These are phyloP conservation scores for Leptonema lineaticorne DNA, from an alignment of 1,140 invertebrate genomes.

Conservation along the genomic window DNA sequence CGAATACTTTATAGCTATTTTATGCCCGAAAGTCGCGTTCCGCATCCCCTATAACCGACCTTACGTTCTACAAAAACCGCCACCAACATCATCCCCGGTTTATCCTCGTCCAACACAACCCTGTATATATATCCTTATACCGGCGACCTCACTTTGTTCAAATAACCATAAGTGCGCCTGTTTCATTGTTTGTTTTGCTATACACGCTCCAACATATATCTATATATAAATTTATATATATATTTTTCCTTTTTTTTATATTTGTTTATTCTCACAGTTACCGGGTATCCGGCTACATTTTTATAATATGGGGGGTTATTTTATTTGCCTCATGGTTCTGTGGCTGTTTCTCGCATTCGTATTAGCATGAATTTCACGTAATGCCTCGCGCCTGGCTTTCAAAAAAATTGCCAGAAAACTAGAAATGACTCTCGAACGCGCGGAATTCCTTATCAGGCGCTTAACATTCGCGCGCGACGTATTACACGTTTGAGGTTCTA, in stretches of 20 bases:
- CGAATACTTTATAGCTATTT: conserved; percentile 31
- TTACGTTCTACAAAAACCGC: too few relatives aligned
- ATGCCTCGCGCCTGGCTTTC: conserved; percentile 20
- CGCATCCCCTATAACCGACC: too few relatives aligned
- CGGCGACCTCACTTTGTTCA: not conserved
- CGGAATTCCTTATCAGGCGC: conserved; percentile 1
- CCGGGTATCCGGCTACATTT: too few relatives aligned
- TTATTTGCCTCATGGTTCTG: conserved; percentile 6
- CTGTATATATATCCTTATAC: not conserved
- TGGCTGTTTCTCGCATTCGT: conserved; percentile 21
- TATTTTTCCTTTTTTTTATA: not conserved
- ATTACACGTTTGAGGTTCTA: too few relatives aligned
- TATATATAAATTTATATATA: too few relatives aligned
- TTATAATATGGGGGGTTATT: conserved; percentile 20
- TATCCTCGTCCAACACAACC: not conserved
- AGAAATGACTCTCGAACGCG: conserved; percentile 8
- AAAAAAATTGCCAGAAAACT: conserved; percentile 28
- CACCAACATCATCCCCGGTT: too few relatives aligned
- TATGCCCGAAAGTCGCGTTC: conserved; percentile 27
- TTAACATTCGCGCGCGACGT: too few relatives aligned
- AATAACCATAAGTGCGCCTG: conserved; percentile 27
- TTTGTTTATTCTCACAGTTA: not conserved
- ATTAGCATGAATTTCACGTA: conserved; percentile 31
- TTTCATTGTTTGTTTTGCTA: conserved; percentile 17
- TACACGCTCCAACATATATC: too few relatives aligned